These are phyloP conservation scores for Odocoileus hemionus DNA, from an alignment of 2,113 vertebrate genomes.

Conservation along the genomic window DNA sequence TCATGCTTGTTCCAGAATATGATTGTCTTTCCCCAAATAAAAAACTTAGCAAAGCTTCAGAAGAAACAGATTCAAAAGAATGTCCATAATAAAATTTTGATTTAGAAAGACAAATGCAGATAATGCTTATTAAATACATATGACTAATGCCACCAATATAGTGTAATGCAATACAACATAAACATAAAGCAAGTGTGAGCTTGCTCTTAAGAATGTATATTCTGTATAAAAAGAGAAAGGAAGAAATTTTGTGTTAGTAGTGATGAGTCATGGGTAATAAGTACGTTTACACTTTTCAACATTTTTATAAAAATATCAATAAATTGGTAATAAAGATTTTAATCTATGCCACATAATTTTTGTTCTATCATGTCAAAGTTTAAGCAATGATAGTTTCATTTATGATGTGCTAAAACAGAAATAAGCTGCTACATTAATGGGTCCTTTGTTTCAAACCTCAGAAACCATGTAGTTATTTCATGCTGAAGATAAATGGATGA, in stretches of 20 bases:
- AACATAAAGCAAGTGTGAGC: neutral
- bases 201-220: neutral
- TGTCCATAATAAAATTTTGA: neutral
- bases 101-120: slow-evolving; percentile 11
- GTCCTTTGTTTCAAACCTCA: neutral
- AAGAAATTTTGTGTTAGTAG: neutral
- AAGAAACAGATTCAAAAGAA: slow-evolving; percentile 16
- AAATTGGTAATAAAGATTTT: slow-evolving; percentile 9
- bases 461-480: neutral
- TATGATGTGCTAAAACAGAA: slow-evolving; percentile 20
- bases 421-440: neutral
- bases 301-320: neutral
- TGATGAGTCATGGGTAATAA: neutral
- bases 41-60: neutral
- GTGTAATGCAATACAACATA: neutral
- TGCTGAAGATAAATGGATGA: neutral
- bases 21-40: neutral
- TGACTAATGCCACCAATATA: neutral
- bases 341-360: neutral
- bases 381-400: slow-evolving; percentile 24
- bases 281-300: neutral
- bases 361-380: neutral
- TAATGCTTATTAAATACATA: neutral
- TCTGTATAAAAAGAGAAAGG: neutral
- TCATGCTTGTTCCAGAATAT: neutral